Evolutionary conservation across 2,797 vertebrate species (phyloP), one percentile per base, ranked within the genome.

Genomic region (Typhlichthys eigenmanni): DNA sequence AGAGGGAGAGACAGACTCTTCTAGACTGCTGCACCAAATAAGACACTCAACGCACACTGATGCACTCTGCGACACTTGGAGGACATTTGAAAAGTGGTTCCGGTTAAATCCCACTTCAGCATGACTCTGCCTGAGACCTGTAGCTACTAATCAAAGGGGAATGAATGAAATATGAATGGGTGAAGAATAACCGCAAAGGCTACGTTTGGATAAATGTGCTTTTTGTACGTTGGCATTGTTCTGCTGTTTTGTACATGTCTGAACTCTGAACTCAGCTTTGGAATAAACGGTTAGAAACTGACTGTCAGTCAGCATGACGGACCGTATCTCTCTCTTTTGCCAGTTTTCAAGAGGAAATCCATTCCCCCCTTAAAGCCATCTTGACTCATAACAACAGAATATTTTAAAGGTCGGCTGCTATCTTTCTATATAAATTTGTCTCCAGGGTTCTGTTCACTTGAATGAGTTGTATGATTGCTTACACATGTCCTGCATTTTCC

Each of bases 41-140:
- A 79, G 59, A 60, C 32, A 67, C 63, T 43, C 56, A 24, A 49
- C 13, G 75, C 65, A 58, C 63, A 72, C 62, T 71, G 78, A 79
- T 81, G 77, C 77, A 85, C 73, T 73, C 67, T 66, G 63, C 69
- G 64, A 53, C 69, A 68, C 78, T 78, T 79, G 80, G 73, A 87
- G 73, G 74, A 81, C 67, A 66, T 75, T 52, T 62, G 69, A 80
- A 34, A 0, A 70, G 58, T 32, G 50, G 55, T 78, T 83, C 55
- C 70, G 77, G 24, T 75, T 76, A 60, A 79, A 68, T 68, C 60
- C 71, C 68, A 16, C 57, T 72, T 83, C 69, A 48, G 68, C 56
- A 54, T 68, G 34, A 3, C 34, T 67, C 69, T 57, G 49, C 58
- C 58, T 49, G 38, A 69, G 60, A 72, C 71, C 55, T 69, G 14